phyloP scores from a whole-genome alignment of 1,140 invertebrate genomes.

The Zelostemma sp. region DNA sequence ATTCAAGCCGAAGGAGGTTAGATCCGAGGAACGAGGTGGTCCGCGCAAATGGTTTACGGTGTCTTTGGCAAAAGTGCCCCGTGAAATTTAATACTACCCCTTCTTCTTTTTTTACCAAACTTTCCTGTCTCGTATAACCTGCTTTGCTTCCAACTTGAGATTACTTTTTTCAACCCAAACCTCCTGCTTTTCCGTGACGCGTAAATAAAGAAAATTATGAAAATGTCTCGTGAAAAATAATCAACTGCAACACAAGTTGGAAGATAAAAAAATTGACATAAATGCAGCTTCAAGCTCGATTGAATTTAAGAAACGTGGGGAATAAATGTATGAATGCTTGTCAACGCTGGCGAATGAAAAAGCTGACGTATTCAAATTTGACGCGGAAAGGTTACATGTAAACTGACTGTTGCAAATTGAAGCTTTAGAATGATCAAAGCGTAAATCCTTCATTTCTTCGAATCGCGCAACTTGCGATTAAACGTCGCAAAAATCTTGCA shows the following conservation, averaged over 20 bases:
- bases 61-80: slow-evolving; percentile 35
- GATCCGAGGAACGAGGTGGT: slow-evolving; percentile 26
- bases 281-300: too few species aligned
- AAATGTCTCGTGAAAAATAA: too few species aligned
- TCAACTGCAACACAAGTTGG: too few species aligned
- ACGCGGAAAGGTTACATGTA: neutral
- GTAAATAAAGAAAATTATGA: too few species aligned
- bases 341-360: neutral
- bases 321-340: neutral
- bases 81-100: slow-evolving; percentile 43
- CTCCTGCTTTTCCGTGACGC: too few species aligned
- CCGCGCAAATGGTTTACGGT: slow-evolving; percentile 24
- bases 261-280: too few species aligned
- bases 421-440: neutral
- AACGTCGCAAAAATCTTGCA: too few species aligned
- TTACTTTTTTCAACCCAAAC: too few species aligned
- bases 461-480: too few species aligned
- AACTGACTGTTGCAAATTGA: neutral
- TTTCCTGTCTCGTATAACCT: slow-evolving; percentile 15
- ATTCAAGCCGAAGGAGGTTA: slow-evolving; percentile 33
- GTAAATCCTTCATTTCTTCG: too few species aligned
- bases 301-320: slow-evolving; percentile 7
- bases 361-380: neutral
- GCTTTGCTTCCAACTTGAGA: slow-evolving; percentile 6
- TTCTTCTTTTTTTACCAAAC: slow-evolving; percentile 24